Base-by-base conservation (phyloP, 1,140 invertebrate species). In the Olivierus martensii region DNA sequence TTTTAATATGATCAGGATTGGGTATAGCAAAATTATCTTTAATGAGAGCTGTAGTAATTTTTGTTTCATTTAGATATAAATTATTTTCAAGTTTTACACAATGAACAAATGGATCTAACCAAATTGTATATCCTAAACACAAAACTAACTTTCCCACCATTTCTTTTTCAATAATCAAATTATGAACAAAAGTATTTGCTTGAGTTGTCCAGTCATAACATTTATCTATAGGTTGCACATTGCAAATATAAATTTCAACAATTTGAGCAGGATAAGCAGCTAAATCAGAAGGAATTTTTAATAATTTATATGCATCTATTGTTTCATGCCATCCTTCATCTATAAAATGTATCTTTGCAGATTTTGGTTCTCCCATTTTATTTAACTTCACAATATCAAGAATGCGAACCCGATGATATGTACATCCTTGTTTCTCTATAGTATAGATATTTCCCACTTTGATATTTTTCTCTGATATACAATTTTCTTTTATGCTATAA, bases 61-160 rank as follows among this genome's bases (percentile, higher is more conserved):
- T 43, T 9, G 47, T 14, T 6, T 43, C 4, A 43, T 51, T 56
- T n/a, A 48, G 5, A 12, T 48, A 51, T 10, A 51, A 39, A 48
- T 52, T 22, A 51, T 35, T 21, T 7, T 3, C 21, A 1, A 48
- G 4, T 15, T 44, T 51, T 28, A 35, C 34, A 22, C 38, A 36
- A 3, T 51, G 28, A 22, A 38, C 46, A 14, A 51, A 12, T 18
- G 54, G 54, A 43, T 56, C 6, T 10, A 56, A n/a, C 49, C 49
- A 56, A 3, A 56, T 18, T 10, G 49, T 52, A 35, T 56, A 34
- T 3, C 46, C 49, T 36, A 56, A 19, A n/a, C 54, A 56, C 4
- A 56, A 44, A 48, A 19, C 49, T 51, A 56, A 48, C 49, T 49
- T 56, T 36, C 54, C 54, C 35, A 42, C 36, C 17, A 56, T 28